Evolutionary conservation across 2,888 invertebrate genomes (phyloP).

Genomic region (Hololepta plana): DNA sequence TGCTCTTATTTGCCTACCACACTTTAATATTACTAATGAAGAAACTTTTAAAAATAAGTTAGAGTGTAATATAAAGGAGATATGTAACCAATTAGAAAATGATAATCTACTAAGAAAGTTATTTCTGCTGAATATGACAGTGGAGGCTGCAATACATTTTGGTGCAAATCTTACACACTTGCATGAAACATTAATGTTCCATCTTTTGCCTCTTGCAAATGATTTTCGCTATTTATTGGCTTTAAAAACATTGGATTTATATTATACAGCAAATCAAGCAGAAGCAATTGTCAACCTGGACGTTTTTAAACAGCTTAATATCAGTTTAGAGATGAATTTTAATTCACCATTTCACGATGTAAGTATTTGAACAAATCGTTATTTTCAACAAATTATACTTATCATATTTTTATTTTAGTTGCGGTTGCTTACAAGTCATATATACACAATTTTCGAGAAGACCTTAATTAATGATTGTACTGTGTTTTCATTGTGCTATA

Average conservation of each 20-base stretch:
- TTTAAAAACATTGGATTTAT: constrained; percentile 36
- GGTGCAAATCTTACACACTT: constrained; percentile 7
- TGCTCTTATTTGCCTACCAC: constrained; percentile 36
- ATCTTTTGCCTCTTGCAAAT: constrained; percentile 2
- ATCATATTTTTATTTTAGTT: constrained; percentile 28
- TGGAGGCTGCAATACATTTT: too few relatives aligned
- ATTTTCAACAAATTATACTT: constrained; percentile 3
- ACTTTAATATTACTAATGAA: constrained; percentile 25
- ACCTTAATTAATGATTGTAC: constrained; percentile 28
- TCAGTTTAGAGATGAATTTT: constrained; percentile 39
- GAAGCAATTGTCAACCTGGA: constrained; percentile 27
- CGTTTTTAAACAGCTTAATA: constrained; percentile 31
- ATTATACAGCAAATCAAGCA: constrained; percentile 29
- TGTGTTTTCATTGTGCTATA: constrained; percentile 47
- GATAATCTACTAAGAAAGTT: constrained; percentile 1
- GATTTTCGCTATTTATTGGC: constrained; percentile 23
- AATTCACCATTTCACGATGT: constrained; percentile 51
- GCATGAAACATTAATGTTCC: constrained; percentile 1
- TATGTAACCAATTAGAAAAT: constrained; percentile 5
- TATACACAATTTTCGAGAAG: constrained; percentile 47
- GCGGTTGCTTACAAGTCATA: constrained; percentile 52
- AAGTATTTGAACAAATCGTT: constrained; percentile 17
- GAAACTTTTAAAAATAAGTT: constrained; percentile 18
- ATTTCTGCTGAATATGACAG: constrained; percentile 3
- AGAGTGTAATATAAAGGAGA: constrained; percentile 9